These are phyloP conservation scores for Tokudaia tokunoshimensis DNA, from an alignment of 2,797 vertebrate genomes.

Conservation along the genomic window DNA sequence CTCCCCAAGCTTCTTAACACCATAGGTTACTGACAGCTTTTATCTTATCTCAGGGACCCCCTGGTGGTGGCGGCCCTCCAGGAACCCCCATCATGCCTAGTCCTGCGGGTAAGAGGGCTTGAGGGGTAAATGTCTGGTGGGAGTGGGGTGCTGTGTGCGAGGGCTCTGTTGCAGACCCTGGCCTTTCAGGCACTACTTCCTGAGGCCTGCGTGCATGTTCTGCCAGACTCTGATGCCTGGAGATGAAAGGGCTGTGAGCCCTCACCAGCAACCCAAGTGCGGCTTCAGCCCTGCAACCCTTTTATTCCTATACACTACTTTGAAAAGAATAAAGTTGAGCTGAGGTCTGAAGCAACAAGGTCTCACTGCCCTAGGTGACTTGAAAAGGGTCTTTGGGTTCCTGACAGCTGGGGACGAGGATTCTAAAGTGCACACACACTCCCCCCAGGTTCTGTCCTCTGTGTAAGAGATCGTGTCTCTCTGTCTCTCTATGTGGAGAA, in stretches of 20 bases:
- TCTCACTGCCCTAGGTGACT: neutral
- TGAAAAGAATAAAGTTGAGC: neutral
- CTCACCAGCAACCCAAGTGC: neutral
- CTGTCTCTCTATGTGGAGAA: neutral
- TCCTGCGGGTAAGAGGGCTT: constrained; percentile 93
- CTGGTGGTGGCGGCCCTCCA: constrained; percentile 97
- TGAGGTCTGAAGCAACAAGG: neutral
- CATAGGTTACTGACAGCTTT: constrained; percentile 35
- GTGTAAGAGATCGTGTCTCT: neutral
- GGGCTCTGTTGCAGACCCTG: neutral
- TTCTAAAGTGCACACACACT: neutral
- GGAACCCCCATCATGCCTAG: constrained; percentile 99
- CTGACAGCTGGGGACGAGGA: neutral
- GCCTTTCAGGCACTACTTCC: neutral
- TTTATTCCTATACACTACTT: neutral
- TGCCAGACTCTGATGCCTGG: neutral
- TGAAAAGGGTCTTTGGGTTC: neutral
- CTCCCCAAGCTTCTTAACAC: neutral
- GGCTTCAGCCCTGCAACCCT: neutral
- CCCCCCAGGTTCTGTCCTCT: neutral
- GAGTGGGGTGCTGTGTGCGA: neutral
- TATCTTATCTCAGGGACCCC: constrained; percentile 93
- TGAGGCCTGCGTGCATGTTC: neutral
- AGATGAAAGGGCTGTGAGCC: neutral
- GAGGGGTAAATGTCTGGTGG: neutral